Evolutionary conservation across 2,797 vertebrate species (phyloP).

Genomic region (Acestrorhynchus altus): DNA sequence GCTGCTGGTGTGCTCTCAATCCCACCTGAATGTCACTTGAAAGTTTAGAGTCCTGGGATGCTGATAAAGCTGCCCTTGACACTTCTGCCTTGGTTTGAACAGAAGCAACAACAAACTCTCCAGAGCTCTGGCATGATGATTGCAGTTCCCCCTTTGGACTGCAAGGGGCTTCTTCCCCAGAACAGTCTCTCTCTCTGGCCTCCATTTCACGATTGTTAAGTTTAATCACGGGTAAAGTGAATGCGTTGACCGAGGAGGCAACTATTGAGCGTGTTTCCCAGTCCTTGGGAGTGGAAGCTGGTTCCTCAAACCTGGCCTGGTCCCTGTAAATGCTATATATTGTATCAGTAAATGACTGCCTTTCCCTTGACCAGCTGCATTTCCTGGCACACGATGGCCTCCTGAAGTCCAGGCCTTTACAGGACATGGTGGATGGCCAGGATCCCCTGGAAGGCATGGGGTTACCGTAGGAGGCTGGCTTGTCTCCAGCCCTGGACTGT

Average conservation of each 20-base stretch:
- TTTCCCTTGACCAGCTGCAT: constrained; percentile 75
- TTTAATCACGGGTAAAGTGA: constrained; percentile 89
- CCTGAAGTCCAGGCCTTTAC: constrained; percentile 66
- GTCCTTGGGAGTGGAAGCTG: constrained; percentile 70
- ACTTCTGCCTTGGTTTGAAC: constrained; percentile 59
- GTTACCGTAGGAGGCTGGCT: constrained; percentile 71
- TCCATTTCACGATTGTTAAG: constrained; percentile 84
- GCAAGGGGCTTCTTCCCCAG: neutral
- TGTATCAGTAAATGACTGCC: constrained; percentile 84
- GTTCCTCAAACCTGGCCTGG: constrained; percentile 74
- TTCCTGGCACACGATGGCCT: constrained; percentile 71
- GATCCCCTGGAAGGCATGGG: constrained; percentile 82
- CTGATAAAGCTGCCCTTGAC: constrained; percentile 33
- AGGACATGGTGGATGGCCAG: constrained; percentile 82
- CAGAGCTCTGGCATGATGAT: constrained; percentile 48
- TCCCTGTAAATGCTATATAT: constrained; percentile 94
- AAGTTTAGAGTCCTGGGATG: constrained; percentile 49
- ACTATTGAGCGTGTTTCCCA: constrained; percentile 89
- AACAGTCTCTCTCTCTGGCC: constrained; percentile 58
- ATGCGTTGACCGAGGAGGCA: constrained; percentile 89
- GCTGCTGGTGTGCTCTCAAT: constrained; percentile 47
- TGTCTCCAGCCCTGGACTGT: constrained; percentile 84
- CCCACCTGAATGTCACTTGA: constrained; percentile 53
- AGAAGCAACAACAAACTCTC: constrained; percentile 26
- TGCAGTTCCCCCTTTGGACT: neutral